Percentiles rank a stretch among this genome's conserved stretches.
These are phyloP conservation scores for Pseudotriccus pelzelni DNA, from an alignment of 2,797 vertebrate species.

Conservation along the genomic window DNA sequence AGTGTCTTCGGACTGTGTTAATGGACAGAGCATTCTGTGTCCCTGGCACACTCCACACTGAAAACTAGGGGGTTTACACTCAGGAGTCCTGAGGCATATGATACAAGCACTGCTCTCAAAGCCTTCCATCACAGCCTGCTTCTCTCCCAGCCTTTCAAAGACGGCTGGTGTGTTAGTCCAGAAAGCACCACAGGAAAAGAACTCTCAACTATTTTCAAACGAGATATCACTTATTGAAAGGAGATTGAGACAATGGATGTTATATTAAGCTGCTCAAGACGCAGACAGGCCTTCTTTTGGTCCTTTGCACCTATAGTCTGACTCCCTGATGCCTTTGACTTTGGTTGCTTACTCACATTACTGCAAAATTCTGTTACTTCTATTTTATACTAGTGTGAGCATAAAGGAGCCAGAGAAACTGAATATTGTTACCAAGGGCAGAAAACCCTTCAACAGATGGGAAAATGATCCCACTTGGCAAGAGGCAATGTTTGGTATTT, in stretches of 20 bases:
- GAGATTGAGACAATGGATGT: neutral
- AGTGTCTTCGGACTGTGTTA: neutral
- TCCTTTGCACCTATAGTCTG: neutral
- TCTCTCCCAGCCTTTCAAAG: neutral
- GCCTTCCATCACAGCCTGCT: neutral
- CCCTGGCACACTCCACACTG: neutral
- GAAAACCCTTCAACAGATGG: conserved; percentile 57
- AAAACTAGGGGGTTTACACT: neutral
- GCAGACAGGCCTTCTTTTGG: neutral
- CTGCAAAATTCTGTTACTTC: conserved; percentile 23
- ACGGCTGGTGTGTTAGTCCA: neutral
- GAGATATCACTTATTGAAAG: neutral
- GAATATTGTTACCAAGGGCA: conserved; percentile 46
- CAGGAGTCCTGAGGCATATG: neutral
- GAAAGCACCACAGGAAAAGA: neutral
- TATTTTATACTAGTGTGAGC: conserved; percentile 5
- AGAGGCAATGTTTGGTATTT: conserved; percentile 47
- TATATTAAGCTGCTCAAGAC: neutral
- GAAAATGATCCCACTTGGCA: conserved; percentile 61
- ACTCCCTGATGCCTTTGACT: conserved; percentile 4
- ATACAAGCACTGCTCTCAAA: neutral
- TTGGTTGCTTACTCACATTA: neutral
- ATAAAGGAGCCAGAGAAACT: conserved; percentile 38
- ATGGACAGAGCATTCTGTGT: neutral
- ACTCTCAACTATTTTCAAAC: neutral